Evolutionary conservation across 1,140 invertebrate species (phyloP).

Genomic region (Aricia agestis): DNA sequence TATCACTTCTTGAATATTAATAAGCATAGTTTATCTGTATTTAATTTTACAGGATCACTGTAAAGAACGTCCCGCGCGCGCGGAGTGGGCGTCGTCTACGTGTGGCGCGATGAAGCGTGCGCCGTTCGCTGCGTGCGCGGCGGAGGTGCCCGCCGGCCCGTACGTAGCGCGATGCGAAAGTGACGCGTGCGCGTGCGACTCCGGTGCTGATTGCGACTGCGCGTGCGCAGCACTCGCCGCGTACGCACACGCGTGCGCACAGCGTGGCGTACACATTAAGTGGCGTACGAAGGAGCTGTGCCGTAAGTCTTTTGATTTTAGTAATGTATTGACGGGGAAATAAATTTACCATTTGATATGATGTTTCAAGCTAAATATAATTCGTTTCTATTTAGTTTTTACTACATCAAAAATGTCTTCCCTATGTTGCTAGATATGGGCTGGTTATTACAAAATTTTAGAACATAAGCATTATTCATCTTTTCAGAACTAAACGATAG

Average conservation of each 20-base stretch:
- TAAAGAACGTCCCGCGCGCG: conserved; percentile 82
- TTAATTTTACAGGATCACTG: conserved; percentile 81
- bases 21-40: background rate
- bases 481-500: no score
- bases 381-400: no score
- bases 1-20: no score
- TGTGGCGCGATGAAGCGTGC: conserved; percentile 85
- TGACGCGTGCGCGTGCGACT: conserved; percentile 91
- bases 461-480: no score
- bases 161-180: conserved; percentile 84
- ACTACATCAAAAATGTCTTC: no score
- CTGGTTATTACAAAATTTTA: no score
- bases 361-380: no score
- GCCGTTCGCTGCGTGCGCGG: conserved; percentile 86
- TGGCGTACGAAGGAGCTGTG: conserved; percentile 90
- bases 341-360: no score
- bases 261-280: conserved; percentile 82
- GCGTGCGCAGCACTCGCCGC: conserved; percentile 91
- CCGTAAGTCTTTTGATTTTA: conserved; percentile 78
- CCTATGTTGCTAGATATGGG: no score
- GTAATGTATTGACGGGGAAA: no score
- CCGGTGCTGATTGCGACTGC: conserved; percentile 93
- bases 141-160: conserved; percentile 83
- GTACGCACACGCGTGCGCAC: conserved; percentile 89
- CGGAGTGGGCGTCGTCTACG: conserved; percentile 85